A percentile compares a stretch with the other conserved stretches of the same genome.
Conservation (phyloP, 2,797 vertebrate genomes). For the Halcyon leucocephala region DNA sequence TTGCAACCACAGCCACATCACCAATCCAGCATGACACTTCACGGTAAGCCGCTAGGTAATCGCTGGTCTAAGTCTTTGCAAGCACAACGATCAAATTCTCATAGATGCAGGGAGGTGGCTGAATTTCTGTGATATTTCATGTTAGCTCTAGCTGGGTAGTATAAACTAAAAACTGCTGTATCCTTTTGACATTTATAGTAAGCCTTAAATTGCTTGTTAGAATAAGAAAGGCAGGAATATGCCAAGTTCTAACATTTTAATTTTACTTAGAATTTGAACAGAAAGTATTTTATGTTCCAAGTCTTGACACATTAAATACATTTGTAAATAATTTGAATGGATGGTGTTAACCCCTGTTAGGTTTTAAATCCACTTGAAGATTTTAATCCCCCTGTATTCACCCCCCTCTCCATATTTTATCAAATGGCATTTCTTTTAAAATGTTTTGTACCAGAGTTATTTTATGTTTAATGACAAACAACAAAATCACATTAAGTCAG, state of each 20-base stretch:
- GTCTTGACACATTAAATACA: slow-evolving; percentile 39
- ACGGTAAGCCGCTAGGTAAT: slow-evolving; percentile 77
- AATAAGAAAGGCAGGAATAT: slow-evolving; percentile 55
- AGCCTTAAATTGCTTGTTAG: slow-evolving; percentile 62
- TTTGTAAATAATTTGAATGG: slow-evolving; percentile 68
- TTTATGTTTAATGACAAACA: slow-evolving; percentile 67
- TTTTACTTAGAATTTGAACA: slow-evolving; percentile 56
- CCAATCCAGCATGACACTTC: slow-evolving; percentile 67
- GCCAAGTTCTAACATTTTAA: slow-evolving; percentile 60
- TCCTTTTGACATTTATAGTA: slow-evolving; percentile 67
- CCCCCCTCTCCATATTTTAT: neutral
- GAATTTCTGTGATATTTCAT: slow-evolving; percentile 36
- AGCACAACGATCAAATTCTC: neutral
- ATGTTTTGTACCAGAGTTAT: slow-evolving; percentile 43
- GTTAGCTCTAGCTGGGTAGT: slow-evolving; percentile 16
- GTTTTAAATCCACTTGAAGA: slow-evolving; percentile 22
- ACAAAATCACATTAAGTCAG: slow-evolving; percentile 66
- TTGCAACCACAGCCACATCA: slow-evolving; percentile 31
- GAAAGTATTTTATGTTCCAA: slow-evolving; percentile 51
- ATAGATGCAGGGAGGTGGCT: neutral
- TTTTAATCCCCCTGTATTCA: slow-evolving; percentile 19
- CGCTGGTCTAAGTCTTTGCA: slow-evolving; percentile 48
- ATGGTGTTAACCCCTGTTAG: slow-evolving; percentile 8
- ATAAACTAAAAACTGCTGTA: slow-evolving; percentile 37
- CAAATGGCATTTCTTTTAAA: slow-evolving; percentile 44